phyloP scores from a whole-genome alignment of 2,797 vertebrate genomes.

The Crax fasciolata region DNA sequence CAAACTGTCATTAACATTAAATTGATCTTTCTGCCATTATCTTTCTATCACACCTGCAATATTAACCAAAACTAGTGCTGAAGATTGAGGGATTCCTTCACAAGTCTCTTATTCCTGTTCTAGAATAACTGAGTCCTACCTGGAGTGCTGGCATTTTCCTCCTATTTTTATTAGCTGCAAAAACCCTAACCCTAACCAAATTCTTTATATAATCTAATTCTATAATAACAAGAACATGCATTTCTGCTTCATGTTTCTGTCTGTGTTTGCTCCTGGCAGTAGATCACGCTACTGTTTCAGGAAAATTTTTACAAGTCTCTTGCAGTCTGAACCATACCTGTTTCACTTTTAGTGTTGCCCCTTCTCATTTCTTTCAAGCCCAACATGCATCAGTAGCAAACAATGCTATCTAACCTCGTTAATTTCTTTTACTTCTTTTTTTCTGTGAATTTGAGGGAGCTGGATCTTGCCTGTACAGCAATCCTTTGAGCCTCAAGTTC shows the following conservation, averaged over 20 bases:
- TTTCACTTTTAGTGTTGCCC: not conserved
- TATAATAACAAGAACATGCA: not conserved
- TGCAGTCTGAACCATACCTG: not conserved
- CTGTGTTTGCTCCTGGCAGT: not conserved
- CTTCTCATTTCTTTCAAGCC: not conserved
- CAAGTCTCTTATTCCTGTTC: not conserved
- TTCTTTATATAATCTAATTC: not conserved
- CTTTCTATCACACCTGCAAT: not conserved
- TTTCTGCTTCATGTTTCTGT: not conserved
- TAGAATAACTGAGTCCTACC: not conserved
- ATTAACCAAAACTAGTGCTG: not conserved
- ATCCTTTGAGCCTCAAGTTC: not conserved
- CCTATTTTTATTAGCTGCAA: not conserved
- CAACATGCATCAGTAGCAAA: rapidly evolving
- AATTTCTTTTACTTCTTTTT: not conserved
- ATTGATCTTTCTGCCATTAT: not conserved
- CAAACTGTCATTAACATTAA: not conserved
- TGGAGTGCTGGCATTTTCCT: not conserved
- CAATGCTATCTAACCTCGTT: not conserved
- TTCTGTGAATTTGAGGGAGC: not conserved
- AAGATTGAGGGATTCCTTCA: not conserved
- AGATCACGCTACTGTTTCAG: not conserved
- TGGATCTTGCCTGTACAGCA: not conserved
- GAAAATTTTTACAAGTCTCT: not conserved
- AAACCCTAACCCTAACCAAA: not conserved